These are phyloP conservation scores for Diarsia rubi DNA, from an alignment of 2,888 invertebrate genomes.

Conservation along the genomic window DNA sequence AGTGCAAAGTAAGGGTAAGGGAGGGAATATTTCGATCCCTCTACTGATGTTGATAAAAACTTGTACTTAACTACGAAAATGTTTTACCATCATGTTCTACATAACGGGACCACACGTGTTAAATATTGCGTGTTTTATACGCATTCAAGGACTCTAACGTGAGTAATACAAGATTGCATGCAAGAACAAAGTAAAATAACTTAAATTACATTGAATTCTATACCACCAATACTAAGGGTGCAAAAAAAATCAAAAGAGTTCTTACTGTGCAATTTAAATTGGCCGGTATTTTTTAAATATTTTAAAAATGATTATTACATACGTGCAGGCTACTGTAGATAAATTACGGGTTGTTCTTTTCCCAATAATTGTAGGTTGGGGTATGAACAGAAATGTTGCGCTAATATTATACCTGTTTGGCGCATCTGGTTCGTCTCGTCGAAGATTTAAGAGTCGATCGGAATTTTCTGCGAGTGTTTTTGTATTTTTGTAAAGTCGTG, in stretches of 20 bases:
- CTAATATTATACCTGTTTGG: slow-evolving; percentile 76
- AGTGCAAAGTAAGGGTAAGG: not conserved
- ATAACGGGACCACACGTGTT: slow-evolving; percentile 42
- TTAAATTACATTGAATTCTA: slow-evolving; percentile 52
- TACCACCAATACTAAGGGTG: slow-evolving; percentile 40
- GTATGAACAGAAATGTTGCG: slow-evolving; percentile 79
- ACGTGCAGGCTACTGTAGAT: slow-evolving; percentile 80
- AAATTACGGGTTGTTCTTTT: slow-evolving; percentile 79
- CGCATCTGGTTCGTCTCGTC: slow-evolving; percentile 72
- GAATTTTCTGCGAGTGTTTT: slow-evolving; percentile 54
- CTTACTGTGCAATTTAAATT: slow-evolving; percentile 55
- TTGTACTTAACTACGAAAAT: slow-evolving; percentile 6
- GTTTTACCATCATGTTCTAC: slow-evolving; percentile 18
- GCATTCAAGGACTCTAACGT: slow-evolving; percentile 48
- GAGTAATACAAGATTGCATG: slow-evolving; percentile 52
- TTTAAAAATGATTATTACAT: slow-evolving; percentile 79
- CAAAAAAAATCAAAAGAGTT: slow-evolving; percentile 43
- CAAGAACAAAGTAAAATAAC: slow-evolving; percentile 53
- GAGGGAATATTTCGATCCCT: too few relatives aligned
- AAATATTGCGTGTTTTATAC: slow-evolving; percentile 45
- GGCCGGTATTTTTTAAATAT: slow-evolving; percentile 75
- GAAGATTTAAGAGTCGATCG: slow-evolving; percentile 58
- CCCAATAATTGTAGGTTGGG: slow-evolving; percentile 79
- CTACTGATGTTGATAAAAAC: too few relatives aligned
- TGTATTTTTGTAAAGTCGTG: slow-evolving; percentile 21